Evolutionary conservation across 2,888 invertebrate species (phyloP).

Genomic region (Hermaeophaga mercurialis): DNA sequence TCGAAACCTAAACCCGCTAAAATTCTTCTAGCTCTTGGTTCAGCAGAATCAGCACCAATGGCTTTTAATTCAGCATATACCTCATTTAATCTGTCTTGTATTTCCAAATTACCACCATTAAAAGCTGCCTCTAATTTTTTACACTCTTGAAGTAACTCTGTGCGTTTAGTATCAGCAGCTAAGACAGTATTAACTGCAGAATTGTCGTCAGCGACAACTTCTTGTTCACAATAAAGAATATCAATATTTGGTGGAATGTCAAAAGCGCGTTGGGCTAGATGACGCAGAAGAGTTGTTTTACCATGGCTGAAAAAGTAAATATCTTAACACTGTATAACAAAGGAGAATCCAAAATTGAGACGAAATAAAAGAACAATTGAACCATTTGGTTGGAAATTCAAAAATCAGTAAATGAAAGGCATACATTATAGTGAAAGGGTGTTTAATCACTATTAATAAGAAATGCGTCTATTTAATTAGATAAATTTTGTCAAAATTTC

Average conservation of each 20-base stretch:
- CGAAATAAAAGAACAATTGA: no score
- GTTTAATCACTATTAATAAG: no score
- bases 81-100: conserved; percentile 83
- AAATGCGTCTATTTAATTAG: no score
- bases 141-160: conserved; percentile 80
- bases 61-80: conserved; percentile 94
- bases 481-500: no score
- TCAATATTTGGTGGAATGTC: conserved; percentile 96
- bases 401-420: no score
- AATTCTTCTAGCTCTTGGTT: conserved; percentile 93
- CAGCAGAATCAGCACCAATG: conserved; percentile 97
- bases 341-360: no score
- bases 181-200: conserved; percentile 93
- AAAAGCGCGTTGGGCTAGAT: conserved; percentile 88
- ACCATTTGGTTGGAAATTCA: no score
- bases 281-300: conserved; percentile 94
- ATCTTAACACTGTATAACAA: neutral
- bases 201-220: conserved; percentile 93
- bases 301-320: conserved; percentile 73
- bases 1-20: conserved; percentile 96
- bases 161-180: conserved; percentile 90
- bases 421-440: no score
- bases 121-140: conserved; percentile 77
- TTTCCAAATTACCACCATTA: conserved; percentile 73
- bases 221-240: conserved; percentile 96